phyloP scores from a whole-genome alignment of 2,797 vertebrate genomes.

The Cryptoblepharus egeriae region DNA sequence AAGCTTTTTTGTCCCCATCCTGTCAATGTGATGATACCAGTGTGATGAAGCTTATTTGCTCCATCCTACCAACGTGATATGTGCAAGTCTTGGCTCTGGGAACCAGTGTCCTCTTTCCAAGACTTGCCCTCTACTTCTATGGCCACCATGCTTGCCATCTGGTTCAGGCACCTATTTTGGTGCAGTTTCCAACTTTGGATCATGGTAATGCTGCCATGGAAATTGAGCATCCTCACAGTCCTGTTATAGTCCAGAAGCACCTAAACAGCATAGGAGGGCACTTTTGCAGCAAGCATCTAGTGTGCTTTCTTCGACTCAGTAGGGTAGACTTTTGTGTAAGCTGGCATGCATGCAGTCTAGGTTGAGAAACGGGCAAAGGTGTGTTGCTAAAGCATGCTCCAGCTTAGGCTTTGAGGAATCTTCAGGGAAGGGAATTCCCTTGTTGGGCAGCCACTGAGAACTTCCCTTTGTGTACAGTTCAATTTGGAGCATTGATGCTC shows the following conservation, averaged over 20 bases:
- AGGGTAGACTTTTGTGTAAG: not conserved
- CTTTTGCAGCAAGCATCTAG: too few relatives aligned
- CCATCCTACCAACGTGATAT: not conserved
- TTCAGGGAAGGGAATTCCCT: not conserved
- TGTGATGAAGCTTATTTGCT: too few relatives aligned
- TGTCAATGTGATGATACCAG: too few relatives aligned
- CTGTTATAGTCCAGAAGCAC: not conserved
- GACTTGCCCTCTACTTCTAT: not conserved
- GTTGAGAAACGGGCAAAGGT: not conserved
- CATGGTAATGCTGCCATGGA: not conserved
- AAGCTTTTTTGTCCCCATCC: too few relatives aligned
- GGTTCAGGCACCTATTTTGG: too few relatives aligned
- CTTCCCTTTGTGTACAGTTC: not conserved
- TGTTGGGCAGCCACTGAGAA: not conserved
- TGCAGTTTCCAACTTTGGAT: too few relatives aligned
- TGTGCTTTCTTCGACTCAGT: not conserved
- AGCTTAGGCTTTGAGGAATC: not conserved
- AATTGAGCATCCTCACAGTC: not conserved
- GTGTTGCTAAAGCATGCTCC: not conserved
- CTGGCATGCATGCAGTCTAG: not conserved
- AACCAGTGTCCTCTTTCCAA: not conserved
- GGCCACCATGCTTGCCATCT: not conserved
- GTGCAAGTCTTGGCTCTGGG: not conserved
- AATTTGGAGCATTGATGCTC: not conserved
- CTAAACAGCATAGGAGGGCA: not conserved